A percentile compares a stretch with the other conserved stretches of the same genome.
Conservation (phyloP, 2,113 vertebrate genomes). For the Thamnaconus septentrionalis region DNA sequence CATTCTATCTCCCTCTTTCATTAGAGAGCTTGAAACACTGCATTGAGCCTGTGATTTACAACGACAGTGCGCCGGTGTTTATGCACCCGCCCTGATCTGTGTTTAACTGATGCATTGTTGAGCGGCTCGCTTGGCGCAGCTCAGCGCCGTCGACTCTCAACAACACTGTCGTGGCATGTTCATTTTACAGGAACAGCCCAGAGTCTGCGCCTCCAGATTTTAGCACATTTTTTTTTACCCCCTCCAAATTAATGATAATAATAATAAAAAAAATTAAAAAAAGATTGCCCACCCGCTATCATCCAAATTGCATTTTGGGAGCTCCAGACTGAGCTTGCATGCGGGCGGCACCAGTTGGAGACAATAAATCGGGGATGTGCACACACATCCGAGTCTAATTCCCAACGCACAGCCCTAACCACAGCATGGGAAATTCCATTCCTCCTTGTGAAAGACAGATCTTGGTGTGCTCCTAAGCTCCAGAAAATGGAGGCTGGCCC, state of each 20-base stretch:
- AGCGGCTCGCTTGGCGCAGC: constrained; percentile 5
- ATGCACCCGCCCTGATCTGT: background rate
- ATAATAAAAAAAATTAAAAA: constrained; percentile 7
- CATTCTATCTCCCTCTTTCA: constrained; percentile 24
- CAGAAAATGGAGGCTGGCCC: constrained; percentile 20
- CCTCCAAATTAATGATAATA: too few species aligned
- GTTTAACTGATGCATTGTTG: constrained; percentile 10
- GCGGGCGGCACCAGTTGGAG: constrained; percentile 33
- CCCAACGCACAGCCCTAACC: constrained; percentile 33
- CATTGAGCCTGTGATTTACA: constrained; percentile 11
- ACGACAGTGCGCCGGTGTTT: background rate
- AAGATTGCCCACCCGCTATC: background rate
- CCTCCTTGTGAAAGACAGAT: constrained; percentile 30
- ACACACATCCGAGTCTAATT: constrained; percentile 48
- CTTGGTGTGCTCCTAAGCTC: constrained; percentile 18
- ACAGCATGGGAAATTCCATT: constrained; percentile 52
- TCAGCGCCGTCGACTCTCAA: constrained; percentile 19
- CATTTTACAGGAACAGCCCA: constrained; percentile 16
- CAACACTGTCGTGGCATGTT: background rate
- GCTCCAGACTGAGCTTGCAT: constrained; percentile 29
- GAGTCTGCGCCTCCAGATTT: constrained; percentile 11
- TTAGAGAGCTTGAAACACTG: constrained; percentile 24
- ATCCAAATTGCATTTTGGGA: constrained; percentile 24
- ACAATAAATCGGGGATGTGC: constrained; percentile 40
- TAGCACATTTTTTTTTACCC: constrained; percentile 3